These are phyloP conservation scores for Panzeria rudis DNA, from an alignment of 2,888 invertebrate genomes.

Conservation along the genomic window DNA sequence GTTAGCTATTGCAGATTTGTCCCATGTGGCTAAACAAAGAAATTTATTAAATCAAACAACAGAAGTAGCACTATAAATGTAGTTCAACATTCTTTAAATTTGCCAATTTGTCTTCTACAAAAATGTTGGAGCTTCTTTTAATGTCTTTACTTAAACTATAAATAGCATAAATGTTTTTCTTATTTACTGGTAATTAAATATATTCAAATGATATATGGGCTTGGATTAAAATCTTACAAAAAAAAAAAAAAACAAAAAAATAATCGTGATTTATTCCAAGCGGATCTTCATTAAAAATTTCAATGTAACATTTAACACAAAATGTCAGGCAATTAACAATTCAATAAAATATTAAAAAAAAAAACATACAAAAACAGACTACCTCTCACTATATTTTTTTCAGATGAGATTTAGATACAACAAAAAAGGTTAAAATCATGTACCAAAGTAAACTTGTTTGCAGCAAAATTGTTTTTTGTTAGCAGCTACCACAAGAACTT, in stretches of 20 bases:
- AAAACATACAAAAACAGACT: slow-evolving; percentile 15
- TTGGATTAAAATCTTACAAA: background rate
- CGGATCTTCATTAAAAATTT: slow-evolving; percentile 58
- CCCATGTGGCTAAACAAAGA: too few species aligned
- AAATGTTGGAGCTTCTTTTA: background rate
- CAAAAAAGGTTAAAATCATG: slow-evolving; percentile 48
- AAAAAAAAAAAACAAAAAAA: background rate
- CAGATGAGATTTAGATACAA: slow-evolving; percentile 19
- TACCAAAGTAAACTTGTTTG: slow-evolving; percentile 40
- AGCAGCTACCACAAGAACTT: slow-evolving; percentile 10
- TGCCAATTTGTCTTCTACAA: background rate
- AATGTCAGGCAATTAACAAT: slow-evolving; percentile 69
- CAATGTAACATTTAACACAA: slow-evolving; percentile 49
- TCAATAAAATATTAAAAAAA: slow-evolving; percentile 44
- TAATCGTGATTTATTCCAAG: slow-evolving; percentile 47
- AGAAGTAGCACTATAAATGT: too few species aligned
- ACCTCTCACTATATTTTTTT: slow-evolving; percentile 28
- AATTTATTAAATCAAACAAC: too few species aligned
- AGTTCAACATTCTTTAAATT: too few species aligned
- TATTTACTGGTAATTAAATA: background rate
- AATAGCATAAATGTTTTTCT: background rate
- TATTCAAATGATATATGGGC: background rate
- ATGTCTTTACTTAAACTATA: background rate
- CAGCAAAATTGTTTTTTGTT: slow-evolving; percentile 22
- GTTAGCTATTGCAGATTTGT: too few species aligned